phyloP scores from a whole-genome alignment of 2,888 invertebrate species.

The Escarpia spicata region DNA sequence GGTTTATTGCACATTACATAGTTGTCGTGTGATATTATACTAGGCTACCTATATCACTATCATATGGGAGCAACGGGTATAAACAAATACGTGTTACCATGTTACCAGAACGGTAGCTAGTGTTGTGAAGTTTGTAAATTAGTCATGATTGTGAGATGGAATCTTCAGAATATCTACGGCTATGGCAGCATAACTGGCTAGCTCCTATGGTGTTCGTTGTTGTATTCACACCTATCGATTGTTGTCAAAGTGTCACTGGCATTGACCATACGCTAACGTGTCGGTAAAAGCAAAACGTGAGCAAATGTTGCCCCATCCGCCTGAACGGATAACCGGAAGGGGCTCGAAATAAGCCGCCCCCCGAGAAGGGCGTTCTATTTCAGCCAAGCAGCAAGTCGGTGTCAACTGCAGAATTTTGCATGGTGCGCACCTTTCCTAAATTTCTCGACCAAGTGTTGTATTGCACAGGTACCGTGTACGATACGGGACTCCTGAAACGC shows the following conservation, averaged over 20 bases:
- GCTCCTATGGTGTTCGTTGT: not conserved
- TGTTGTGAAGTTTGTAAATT: not conserved
- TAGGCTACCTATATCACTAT: too few relatives aligned
- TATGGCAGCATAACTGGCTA: too few relatives aligned
- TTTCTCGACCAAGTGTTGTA: not conserved
- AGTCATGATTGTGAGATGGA: not conserved
- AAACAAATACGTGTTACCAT: too few relatives aligned
- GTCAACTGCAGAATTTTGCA: not conserved
- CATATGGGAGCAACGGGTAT: too few relatives aligned
- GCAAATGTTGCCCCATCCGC: not conserved
- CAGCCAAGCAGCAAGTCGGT: not conserved
- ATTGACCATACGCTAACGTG: not conserved
- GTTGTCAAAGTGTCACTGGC: not conserved
- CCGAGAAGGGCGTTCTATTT: not conserved
- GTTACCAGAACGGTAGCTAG: not conserved
- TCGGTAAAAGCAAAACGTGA: not conserved
- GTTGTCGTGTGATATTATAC: too few relatives aligned
- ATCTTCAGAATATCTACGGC: not conserved
- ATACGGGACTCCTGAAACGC: not conserved
- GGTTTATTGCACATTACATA: too few relatives aligned
- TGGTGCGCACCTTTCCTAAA: not conserved
- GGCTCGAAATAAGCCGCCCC: constrained; percentile 17
- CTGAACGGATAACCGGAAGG: not conserved
- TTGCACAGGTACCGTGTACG: not conserved
- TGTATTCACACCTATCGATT: not conserved